Conservation (phyloP, 2,888 invertebrate species). For the Lissocephala sabroskyi region DNA sequence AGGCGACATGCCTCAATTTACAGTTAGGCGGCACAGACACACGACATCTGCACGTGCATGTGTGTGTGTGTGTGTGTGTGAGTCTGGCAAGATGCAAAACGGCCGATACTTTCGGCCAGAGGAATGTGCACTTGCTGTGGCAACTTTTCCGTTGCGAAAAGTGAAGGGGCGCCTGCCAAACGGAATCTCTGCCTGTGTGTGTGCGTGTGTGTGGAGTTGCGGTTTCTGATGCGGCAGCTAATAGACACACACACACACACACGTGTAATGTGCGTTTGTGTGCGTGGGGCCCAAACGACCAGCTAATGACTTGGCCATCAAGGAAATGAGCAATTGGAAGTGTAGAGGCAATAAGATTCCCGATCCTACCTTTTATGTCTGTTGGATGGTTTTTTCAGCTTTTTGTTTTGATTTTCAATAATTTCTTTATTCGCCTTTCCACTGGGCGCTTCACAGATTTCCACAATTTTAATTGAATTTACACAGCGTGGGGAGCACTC, state of each 20-base stretch:
- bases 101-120: constrained; percentile 54
- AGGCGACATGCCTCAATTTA: constrained; percentile 46
- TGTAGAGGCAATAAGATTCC: too few species aligned
- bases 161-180: constrained; percentile 43
- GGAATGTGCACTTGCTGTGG: constrained; percentile 60
- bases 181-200: constrained; percentile 3
- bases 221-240: constrained; percentile 20
- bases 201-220: constrained; percentile 10
- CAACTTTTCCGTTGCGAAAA: constrained; percentile 53
- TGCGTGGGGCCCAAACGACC: constrained; percentile 48
- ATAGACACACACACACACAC: constrained; percentile 4
- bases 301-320: constrained; percentile 35
- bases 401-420: too few species aligned
- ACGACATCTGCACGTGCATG: not conserved
- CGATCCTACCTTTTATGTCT: too few species aligned
- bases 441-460: too few species aligned
- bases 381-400: too few species aligned
- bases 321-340: constrained; percentile 10
- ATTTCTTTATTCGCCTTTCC: too few species aligned
- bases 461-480: too few species aligned
- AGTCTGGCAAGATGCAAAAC: constrained; percentile 50
- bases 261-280: constrained; percentile 37
- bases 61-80: not conserved
- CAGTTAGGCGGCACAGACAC: constrained; percentile 47
- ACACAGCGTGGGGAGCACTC: too few species aligned